A percentile compares a stretch with the other conserved stretches of the same genome.
Conservation (phyloP, 2,113 vertebrate genomes). For the Spea bombifrons region DNA sequence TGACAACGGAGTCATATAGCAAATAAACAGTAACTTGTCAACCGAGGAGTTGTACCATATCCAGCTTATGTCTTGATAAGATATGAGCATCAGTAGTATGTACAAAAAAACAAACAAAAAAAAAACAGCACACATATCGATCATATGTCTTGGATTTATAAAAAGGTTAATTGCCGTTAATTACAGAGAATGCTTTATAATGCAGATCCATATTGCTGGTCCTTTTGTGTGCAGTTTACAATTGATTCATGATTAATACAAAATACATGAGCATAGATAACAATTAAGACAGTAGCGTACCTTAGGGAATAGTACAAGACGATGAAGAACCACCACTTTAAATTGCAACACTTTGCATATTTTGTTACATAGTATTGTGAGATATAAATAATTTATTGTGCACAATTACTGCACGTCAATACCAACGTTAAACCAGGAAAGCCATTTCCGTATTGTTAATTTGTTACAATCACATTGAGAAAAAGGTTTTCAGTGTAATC, state of each 20-base stretch:
- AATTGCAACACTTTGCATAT: not conserved
- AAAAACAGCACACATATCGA: conserved; percentile 50
- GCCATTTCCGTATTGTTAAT: too few relatives aligned
- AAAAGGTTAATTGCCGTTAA: conserved; percentile 57
- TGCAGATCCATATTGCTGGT: conserved; percentile 51
- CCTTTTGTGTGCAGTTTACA: conserved; percentile 52
- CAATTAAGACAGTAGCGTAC: not conserved
- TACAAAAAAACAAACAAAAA: conserved; percentile 32
- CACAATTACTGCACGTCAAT: not conserved
- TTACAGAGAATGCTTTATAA: conserved; percentile 56
- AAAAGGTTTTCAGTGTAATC: too few relatives aligned
- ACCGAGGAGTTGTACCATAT: too few relatives aligned
- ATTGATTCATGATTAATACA: conserved; percentile 56
- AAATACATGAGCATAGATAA: conserved; percentile 46
- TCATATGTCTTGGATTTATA: conserved; percentile 55
- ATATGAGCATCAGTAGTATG: too few relatives aligned
- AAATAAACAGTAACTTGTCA: too few relatives aligned
- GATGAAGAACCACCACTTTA: not conserved
- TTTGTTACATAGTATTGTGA: conserved; percentile 60
- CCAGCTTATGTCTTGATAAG: too few relatives aligned
- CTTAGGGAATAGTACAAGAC: not conserved
- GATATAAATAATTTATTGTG: conserved; percentile 67
- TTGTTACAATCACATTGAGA: too few relatives aligned
- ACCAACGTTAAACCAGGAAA: too few relatives aligned
- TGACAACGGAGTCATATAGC: too few relatives aligned